A percentile compares a stretch with the other conserved stretches of the same genome.
Evolutionary conservation across 2,113 vertebrate genomes (phyloP).

Genomic region (Ondatra zibethicus): DNA sequence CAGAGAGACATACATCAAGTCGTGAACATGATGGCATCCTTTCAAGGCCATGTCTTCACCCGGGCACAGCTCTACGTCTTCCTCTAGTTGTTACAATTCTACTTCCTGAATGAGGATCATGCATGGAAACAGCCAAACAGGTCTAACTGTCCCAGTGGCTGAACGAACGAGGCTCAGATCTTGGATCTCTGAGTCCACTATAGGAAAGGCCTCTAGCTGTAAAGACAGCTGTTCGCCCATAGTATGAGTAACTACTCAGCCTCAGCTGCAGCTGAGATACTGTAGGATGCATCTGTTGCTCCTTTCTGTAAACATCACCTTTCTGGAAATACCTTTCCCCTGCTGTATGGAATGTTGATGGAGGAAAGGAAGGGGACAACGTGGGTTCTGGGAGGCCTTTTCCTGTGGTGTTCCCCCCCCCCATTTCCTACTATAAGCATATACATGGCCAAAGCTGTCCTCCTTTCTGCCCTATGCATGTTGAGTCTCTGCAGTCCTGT

Average conservation of each 20-base stretch:
- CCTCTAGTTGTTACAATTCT: too few species aligned
- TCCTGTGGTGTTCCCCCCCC: not conserved
- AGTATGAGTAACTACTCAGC: not conserved
- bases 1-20: not conserved
- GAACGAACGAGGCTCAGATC: not conserved
- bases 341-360: too few species aligned
- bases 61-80: too few species aligned
- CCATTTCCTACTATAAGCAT: not conserved
- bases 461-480: not conserved
- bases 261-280: too few species aligned
- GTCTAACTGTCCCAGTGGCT: too few species aligned
- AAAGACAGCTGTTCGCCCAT: not conserved
- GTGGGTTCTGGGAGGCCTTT: not conserved
- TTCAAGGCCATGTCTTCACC: not conserved
- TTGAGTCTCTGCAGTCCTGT: not conserved
- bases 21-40: not conserved
- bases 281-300: accelerated
- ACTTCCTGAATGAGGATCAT: not conserved
- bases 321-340: not conserved
- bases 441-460: not conserved
- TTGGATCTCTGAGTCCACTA: not conserved
- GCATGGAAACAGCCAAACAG: not conserved
- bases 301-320: not conserved
- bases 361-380: not conserved
- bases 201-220: not conserved